Conservation (phyloP, 2,888 invertebrate species). For the Apodemia zela region DNA sequence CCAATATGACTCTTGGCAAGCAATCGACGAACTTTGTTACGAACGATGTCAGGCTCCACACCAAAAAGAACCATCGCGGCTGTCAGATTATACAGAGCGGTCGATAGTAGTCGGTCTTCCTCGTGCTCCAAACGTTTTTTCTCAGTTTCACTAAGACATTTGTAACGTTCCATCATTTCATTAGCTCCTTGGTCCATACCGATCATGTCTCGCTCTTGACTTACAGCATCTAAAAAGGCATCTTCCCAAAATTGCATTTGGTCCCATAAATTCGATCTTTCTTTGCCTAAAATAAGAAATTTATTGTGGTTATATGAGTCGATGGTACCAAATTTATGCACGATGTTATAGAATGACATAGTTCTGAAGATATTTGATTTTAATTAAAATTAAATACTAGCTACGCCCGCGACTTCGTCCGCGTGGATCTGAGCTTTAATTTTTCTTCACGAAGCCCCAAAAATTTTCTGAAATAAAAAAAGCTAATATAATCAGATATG, state of each 20-base stretch:
- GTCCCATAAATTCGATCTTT: constrained; percentile 95
- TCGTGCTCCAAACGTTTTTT: constrained; percentile 97
- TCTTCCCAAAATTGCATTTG: constrained; percentile 99
- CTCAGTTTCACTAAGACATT: constrained; percentile 94
- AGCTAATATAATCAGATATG: too few relatives aligned
- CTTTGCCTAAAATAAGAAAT: constrained; percentile 79
- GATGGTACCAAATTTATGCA: too few relatives aligned
- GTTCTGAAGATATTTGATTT: too few relatives aligned
- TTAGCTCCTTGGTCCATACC: constrained; percentile 99
- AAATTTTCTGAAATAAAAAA: too few relatives aligned
- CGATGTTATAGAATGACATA: too few relatives aligned
- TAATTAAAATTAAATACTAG: too few relatives aligned
- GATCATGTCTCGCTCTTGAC: constrained; percentile 98
- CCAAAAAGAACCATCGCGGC: constrained; percentile 97
- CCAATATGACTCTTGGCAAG: constrained; percentile 99
- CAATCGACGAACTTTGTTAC: constrained; percentile 92
- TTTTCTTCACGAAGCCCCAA: too few relatives aligned
- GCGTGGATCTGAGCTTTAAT: too few relatives aligned
- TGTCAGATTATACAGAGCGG: constrained; percentile 97
- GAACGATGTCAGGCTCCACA: constrained; percentile 90
- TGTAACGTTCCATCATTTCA: constrained; percentile 99
- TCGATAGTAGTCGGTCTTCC: constrained; percentile 96
- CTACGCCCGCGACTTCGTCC: too few relatives aligned
- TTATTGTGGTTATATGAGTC: neutral
- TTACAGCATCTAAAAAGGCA: constrained; percentile 97